Conservation (phyloP, 2,888 invertebrate genomes). For the Stegana nigrithorax region DNA sequence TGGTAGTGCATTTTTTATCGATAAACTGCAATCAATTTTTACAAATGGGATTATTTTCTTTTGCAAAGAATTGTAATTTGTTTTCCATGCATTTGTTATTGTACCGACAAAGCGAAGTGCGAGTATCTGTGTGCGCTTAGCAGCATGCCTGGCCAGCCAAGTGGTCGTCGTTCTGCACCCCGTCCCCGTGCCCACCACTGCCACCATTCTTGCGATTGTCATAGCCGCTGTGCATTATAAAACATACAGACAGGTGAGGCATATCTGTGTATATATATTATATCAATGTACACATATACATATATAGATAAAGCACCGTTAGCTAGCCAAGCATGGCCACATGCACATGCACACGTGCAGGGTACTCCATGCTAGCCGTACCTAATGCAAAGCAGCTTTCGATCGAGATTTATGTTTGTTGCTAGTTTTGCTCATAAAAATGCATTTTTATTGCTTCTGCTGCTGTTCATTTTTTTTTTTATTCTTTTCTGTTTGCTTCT, state of each 20-base stretch:
- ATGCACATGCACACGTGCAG: background rate
- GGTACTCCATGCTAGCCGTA: background rate
- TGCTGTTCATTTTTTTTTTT: constrained; percentile 41
- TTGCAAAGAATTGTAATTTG: constrained; percentile 54
- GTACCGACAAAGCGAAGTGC: constrained; percentile 21
- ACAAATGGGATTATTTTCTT: constrained; percentile 58
- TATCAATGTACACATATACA: background rate
- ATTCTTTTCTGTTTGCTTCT: constrained; percentile 34
- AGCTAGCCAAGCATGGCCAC: background rate
- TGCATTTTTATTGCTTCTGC: constrained; percentile 58
- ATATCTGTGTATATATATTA: background rate
- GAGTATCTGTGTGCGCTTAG: constrained; percentile 9
- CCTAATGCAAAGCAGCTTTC: constrained; percentile 58
- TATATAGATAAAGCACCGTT: background rate
- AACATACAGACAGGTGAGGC: constrained; percentile 20
- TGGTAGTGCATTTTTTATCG: constrained; percentile 47
- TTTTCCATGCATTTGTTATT: constrained; percentile 59
- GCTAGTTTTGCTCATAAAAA: constrained; percentile 60
- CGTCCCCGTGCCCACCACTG: too few species aligned
- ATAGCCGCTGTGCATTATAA: too few species aligned
- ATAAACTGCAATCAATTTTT: constrained; percentile 60
- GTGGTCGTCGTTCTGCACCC: constrained; percentile 6
- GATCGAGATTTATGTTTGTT: constrained; percentile 60
- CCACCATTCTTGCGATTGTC: too few species aligned
- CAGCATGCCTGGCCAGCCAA: background rate